Percentiles rank a stretch among this genome's conserved stretches.
These are phyloP conservation scores for Scolopax mira DNA, from an alignment of 2,113 vertebrate genomes.

Conservation along the genomic window DNA sequence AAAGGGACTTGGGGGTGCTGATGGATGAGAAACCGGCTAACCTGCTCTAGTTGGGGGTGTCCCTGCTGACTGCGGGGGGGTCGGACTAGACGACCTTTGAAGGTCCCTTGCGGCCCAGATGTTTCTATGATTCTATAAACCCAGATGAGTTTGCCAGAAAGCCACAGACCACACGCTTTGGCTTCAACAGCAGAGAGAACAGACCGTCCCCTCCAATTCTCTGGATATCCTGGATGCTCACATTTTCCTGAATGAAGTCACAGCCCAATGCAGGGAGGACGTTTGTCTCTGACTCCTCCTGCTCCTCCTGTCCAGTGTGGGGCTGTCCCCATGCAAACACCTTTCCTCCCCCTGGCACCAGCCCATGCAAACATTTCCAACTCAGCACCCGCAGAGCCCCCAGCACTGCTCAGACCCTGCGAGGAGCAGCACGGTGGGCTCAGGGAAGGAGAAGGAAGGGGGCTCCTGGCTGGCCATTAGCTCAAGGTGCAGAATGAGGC, in stretches of 20 bases:
- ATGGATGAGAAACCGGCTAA: too few relatives aligned
- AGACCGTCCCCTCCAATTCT: not conserved
- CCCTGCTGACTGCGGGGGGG: too few relatives aligned
- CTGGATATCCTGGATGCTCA: slow-evolving; percentile 26
- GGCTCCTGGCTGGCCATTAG: accelerated
- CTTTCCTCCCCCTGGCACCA: not conserved
- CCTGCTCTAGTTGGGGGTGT: too few relatives aligned
- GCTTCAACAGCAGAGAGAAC: accelerated
- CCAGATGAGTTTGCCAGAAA: not conserved
- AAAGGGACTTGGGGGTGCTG: too few relatives aligned
- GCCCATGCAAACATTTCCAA: too few relatives aligned
- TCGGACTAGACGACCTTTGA: too few relatives aligned
- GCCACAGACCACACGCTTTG: accelerated
- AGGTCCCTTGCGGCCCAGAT: too few relatives aligned
- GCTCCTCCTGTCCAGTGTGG: not conserved
- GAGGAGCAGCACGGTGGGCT: accelerated
- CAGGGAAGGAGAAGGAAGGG: not conserved
- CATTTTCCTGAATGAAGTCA: slow-evolving; percentile 11
- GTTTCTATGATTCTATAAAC: too few relatives aligned
- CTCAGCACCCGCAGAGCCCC: not conserved
- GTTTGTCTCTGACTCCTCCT: not conserved
- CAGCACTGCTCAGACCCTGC: not conserved
- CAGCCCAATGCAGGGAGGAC: accelerated
- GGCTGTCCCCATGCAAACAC: not conserved
- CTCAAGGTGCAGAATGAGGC: not conserved